Evolutionary conservation across 2,888 invertebrate genomes (phyloP).

Genomic region (Unio delphinus): DNA sequence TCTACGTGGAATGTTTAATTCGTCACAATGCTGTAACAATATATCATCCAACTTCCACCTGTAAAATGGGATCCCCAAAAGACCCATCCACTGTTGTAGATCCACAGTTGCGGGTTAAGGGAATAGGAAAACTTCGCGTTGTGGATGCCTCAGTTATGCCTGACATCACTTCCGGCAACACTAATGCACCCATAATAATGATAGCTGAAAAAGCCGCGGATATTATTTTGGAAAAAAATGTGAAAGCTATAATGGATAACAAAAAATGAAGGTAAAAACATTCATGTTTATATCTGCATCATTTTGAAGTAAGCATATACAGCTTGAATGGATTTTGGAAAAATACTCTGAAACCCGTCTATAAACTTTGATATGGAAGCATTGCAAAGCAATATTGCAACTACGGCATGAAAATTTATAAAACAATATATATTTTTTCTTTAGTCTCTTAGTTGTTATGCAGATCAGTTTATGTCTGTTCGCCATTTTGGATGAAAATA

Average conservation of each 20-base stretch:
- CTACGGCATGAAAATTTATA: background rate
- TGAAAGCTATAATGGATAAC: background rate
- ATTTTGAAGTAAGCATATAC: too few relatives aligned
- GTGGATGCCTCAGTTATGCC: conserved; percentile 28
- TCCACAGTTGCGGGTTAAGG: conserved; percentile 18
- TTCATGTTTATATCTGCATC: too few relatives aligned
- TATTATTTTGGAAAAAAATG: conserved; percentile 9
- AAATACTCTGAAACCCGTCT: too few relatives aligned
- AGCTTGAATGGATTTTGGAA: too few relatives aligned
- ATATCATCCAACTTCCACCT: conserved; percentile 27
- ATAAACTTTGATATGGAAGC: too few relatives aligned
- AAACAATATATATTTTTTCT: too few relatives aligned
- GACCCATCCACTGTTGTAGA: conserved; percentile 21
- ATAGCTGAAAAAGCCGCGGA: too few relatives aligned
- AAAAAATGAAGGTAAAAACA: too few relatives aligned
- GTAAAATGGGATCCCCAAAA: conserved; percentile 18
- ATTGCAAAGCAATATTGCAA: background rate
- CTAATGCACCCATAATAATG: conserved; percentile 3
- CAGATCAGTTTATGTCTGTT: too few relatives aligned
- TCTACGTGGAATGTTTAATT: conserved; percentile 14
- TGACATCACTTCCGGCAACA: conserved; percentile 19
- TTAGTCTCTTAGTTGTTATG: background rate
- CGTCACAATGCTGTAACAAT: conserved; percentile 12
- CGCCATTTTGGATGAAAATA: background rate
- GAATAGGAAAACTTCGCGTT: conserved; percentile 14